Percentiles rank a stretch among this genome's conserved stretches.
These are phyloP conservation scores for Hippocampus barbouri DNA, from an alignment of 2,113 vertebrate genomes.

Conservation along the genomic window DNA sequence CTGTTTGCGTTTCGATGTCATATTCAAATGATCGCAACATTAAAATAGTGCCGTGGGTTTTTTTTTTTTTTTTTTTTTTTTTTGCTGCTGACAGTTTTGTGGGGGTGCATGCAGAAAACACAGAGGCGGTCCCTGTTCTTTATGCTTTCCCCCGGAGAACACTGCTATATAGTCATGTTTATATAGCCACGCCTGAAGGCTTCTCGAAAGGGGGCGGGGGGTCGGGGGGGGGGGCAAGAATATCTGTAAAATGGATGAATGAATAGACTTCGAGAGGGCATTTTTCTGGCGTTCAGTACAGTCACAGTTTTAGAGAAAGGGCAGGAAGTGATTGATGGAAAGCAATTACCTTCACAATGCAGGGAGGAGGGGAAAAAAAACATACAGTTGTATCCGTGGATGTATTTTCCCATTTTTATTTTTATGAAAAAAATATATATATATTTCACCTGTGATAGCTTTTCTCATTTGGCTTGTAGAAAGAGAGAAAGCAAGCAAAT, in stretches of 20 bases:
- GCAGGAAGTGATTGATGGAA: background rate
- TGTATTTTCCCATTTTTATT: background rate
- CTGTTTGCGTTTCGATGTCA: conserved; percentile 1
- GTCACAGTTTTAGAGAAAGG: conserved; percentile 10
- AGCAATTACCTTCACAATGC: background rate
- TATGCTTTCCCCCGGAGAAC: conserved; percentile 30
- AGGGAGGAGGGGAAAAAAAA: background rate
- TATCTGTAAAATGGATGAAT: conserved; percentile 20
- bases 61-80: background rate
- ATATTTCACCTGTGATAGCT: conserved; percentile 18
- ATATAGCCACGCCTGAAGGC: conserved; percentile 27
- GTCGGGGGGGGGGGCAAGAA: conserved; percentile 4
- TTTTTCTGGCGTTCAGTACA: conserved; percentile 20
- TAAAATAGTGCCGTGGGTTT: background rate
- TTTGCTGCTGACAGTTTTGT: conserved; percentile 8
- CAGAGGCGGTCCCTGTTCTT: conserved; percentile 19
- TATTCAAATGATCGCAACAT: background rate
- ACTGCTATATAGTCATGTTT: conserved; percentile 30
- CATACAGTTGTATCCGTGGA: background rate
- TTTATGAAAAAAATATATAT: background rate
- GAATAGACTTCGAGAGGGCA: conserved; percentile 17
- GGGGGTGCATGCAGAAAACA: conserved; percentile 12
- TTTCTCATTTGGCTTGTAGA: background rate
- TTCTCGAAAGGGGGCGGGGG: background rate
- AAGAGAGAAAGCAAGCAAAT: background rate